Base-by-base conservation (phyloP, 2,797 vertebrate species). In the Phrynocephalus vlangalii region DNA sequence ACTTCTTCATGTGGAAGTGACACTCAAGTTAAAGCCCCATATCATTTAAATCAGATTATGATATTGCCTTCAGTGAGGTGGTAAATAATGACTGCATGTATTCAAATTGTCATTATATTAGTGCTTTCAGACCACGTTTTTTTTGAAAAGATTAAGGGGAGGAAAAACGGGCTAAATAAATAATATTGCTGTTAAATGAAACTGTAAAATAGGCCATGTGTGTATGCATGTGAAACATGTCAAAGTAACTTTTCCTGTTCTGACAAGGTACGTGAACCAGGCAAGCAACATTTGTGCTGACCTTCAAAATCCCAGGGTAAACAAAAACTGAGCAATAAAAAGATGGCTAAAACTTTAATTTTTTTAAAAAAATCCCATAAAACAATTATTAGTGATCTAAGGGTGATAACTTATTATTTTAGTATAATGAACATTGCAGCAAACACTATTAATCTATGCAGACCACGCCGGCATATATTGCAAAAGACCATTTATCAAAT, bases 401-500 rank as follows among this genome's bases (percentile, higher is more conserved):
- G 56, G 75, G 7, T 30, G 71, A 70, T 63, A 44, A 20, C 56
- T 76, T 13, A 48, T 80, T 26, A 70, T 80, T 56, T 56, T 7
- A 44, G 44, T 84, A 16, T 87, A 79, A 72, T 80, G 76, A 26
- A 84, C 56, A 5, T 63, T 80, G 33, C 30, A 68, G 71, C 48
- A 30, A 79, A 89, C 38, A 84, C 70, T n/a, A 80, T 79, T 89
- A 90, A 90, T 60, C 24, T 73, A n/a, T 60, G 30, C 70, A 75
- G 56, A 68, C 60, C 7, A 18, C 30, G n/a, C 24, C 84, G 26
- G 33, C 22, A 79, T 70, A 81, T 52, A 80, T 56, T 79, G 33
- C 77, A 84, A 90, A 84, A 84, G 48, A 76, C 70, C 30, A 8
- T 90, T 90, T 84, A 81, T 87, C 68, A 80, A 84, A 80, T 68